Conservation (phyloP, 2,113 vertebrate species). For the Maccullochella peelii region DNA sequence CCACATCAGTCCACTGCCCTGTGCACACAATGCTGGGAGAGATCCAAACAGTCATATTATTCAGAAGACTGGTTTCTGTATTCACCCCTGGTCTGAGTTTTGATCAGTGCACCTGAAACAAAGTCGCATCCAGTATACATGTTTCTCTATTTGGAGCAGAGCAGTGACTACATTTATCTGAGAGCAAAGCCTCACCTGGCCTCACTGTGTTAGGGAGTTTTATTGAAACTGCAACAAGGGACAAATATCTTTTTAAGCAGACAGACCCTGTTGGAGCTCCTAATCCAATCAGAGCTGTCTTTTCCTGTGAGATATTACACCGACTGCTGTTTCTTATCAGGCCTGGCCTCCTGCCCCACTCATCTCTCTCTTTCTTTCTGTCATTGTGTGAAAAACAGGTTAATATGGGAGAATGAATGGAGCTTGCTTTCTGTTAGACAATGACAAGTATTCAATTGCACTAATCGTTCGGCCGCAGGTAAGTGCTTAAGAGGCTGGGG, state of each 20-base stretch:
- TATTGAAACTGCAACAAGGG: constrained; percentile 10
- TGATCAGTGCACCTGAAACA: constrained; percentile 7
- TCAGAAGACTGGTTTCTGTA: neutral
- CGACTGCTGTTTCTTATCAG: constrained; percentile 4
- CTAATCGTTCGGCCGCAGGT: constrained; percentile 18
- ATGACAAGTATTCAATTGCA: constrained; percentile 10
- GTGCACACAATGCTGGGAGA: neutral
- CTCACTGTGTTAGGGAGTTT: neutral
- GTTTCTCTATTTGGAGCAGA: neutral
- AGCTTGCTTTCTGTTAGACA: neutral
- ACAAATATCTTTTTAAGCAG: neutral
- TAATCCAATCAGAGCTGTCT: constrained; percentile 13
- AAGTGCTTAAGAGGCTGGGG: neutral
- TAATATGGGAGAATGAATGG: constrained; percentile 10
- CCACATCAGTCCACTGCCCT: neutral
- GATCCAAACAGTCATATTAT: neutral
- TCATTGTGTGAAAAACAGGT: neutral
- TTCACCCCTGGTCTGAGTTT: neutral
- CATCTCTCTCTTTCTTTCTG: neutral
- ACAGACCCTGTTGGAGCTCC: neutral
- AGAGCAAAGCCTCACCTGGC: neutral
- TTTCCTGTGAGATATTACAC: constrained; percentile 5
- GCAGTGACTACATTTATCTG: neutral
- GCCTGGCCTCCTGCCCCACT: neutral
- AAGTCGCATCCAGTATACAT: neutral